Conservation (phyloP, 1,140 invertebrate species). For the Cylas formicarius region DNA sequence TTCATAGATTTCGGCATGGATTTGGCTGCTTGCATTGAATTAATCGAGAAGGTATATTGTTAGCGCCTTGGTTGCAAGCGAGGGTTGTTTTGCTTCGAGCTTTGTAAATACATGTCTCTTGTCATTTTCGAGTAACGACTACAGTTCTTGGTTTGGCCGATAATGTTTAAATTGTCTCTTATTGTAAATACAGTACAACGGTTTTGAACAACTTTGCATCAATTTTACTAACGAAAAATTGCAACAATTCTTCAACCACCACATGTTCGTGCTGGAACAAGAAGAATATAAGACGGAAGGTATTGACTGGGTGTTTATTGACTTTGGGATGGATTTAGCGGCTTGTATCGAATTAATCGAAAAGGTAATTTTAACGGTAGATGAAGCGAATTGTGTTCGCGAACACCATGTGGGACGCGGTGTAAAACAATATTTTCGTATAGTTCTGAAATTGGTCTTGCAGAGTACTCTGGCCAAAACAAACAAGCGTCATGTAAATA, state of each 20-base stretch:
- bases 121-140: too few species aligned
- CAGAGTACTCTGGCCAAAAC: conserved; percentile 14
- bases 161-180: neutral
- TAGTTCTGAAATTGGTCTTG: conserved; percentile 23
- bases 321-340: conserved; percentile 96
- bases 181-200: conserved; percentile 72
- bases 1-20: conserved; percentile 98
- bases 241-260: conserved; percentile 97
- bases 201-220: conserved; percentile 98
- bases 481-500: neutral
- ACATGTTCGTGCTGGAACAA: conserved; percentile 98
- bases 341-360: conserved; percentile 96
- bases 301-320: conserved; percentile 93
- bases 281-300: conserved; percentile 95
- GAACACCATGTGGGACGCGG: too few species aligned
- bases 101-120: too few species aligned
- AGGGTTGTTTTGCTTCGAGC: too few species aligned
- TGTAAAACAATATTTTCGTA: too few species aligned
- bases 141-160: too few species aligned
- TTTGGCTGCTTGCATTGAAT: conserved; percentile 88
- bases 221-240: conserved; percentile 98
- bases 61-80: too few species aligned
- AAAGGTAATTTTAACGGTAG: conserved; percentile 71
- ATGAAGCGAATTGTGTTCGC: too few species aligned
- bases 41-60: conserved; percentile 91